A percentile compares a stretch with the other conserved stretches of the same genome.
Evolutionary conservation across 2,113 vertebrate genomes (phyloP).

Genomic region (Albula goreensis): DNA sequence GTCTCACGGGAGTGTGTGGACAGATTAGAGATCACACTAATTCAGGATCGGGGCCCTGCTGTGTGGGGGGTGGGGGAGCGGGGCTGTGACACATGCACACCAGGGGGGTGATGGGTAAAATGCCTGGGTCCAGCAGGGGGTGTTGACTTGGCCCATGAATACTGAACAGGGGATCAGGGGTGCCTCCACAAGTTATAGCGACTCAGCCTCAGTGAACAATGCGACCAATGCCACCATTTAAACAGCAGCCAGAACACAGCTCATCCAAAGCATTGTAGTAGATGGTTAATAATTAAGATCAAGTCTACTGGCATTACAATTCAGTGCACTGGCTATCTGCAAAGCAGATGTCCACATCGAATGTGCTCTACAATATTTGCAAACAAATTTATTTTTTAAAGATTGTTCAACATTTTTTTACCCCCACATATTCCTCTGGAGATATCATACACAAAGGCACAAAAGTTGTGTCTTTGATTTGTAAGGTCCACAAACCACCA

Average conservation of each 20-base stretch:
- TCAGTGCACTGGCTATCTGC: neutral
- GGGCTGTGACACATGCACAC: conserved; percentile 39
- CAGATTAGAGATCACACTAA: conserved; percentile 67
- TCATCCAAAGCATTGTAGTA: neutral
- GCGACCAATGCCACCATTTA: conserved; percentile 38
- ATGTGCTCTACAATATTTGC: neutral
- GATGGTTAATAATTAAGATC: neutral
- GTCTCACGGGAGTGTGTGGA: conserved; percentile 50
- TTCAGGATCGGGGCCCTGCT: conserved; percentile 65
- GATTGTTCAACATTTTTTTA: neutral
- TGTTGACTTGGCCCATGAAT: conserved; percentile 60
- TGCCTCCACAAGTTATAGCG: conserved; percentile 45
- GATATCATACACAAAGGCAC: neutral
- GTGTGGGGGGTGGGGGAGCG: conserved; percentile 43
- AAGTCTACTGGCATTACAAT: neutral
- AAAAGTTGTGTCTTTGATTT: neutral
- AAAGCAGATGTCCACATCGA: neutral
- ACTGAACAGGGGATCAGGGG: conserved; percentile 67
- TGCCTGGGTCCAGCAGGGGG: conserved; percentile 51
- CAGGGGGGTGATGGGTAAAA: conserved; percentile 68
- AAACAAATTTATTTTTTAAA: neutral
- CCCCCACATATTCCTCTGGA: neutral
- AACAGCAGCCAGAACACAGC: conserved; percentile 43
- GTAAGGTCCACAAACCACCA: neutral
- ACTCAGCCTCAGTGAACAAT: conserved; percentile 40